phyloP scores from a whole-genome alignment of 2,888 invertebrate species.

The Cynaeus angustus region DNA sequence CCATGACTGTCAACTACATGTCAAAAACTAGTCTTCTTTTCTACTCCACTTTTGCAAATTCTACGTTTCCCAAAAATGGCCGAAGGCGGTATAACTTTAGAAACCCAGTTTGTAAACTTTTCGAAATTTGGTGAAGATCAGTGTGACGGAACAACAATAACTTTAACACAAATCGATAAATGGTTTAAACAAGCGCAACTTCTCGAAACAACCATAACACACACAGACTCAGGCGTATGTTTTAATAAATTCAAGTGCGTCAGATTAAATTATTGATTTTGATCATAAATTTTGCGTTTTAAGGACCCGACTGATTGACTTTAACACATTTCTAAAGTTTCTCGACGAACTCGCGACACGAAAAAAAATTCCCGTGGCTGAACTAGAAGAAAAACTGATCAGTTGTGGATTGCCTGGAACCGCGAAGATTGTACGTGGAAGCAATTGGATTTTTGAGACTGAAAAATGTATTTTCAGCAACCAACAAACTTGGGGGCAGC shows the following conservation, averaged over 20 bases:
- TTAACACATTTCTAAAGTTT: slow-evolving; percentile 43
- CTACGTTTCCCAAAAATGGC: slow-evolving; percentile 14
- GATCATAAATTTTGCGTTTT: neutral
- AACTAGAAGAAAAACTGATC: slow-evolving; percentile 42
- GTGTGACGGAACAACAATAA: slow-evolving; percentile 88
- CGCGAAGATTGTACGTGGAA: slow-evolving; percentile 29
- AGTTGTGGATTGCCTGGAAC: slow-evolving; percentile 49
- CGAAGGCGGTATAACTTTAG: slow-evolving; percentile 14
- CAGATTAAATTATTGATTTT: slow-evolving; percentile 40
- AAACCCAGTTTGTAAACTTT: slow-evolving; percentile 81
- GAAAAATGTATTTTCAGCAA: slow-evolving; percentile 59
- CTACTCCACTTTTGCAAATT: too few species aligned
- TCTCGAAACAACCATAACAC: slow-evolving; percentile 82
- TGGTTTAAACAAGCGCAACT: slow-evolving; percentile 95
- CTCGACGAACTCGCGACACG: slow-evolving; percentile 44
- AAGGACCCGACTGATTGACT: slow-evolving; percentile 42
- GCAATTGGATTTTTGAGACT: neutral
- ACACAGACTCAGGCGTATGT: slow-evolving; percentile 91
- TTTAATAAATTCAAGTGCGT: slow-evolving; percentile 90
- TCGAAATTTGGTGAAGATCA: slow-evolving; percentile 90
- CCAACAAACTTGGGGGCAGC: slow-evolving; percentile 75
- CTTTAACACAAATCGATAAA: slow-evolving; percentile 92
- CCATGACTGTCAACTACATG: neutral
- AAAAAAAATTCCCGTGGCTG: slow-evolving; percentile 39
- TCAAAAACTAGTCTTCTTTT: neutral